Conservation (phyloP, 2,113 vertebrate species). For the Sturnira hondurensis region DNA sequence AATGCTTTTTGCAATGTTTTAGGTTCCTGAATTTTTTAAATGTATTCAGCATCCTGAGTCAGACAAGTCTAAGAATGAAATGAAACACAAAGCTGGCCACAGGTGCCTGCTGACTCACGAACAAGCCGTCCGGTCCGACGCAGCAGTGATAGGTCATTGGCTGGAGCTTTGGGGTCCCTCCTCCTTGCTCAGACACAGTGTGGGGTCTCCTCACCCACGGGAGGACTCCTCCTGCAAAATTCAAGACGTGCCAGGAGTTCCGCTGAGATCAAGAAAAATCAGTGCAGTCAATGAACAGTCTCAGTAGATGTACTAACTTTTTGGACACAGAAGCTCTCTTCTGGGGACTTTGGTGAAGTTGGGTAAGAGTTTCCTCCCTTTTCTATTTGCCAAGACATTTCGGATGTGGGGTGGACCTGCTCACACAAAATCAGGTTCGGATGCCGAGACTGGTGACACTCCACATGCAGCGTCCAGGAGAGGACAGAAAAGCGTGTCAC, state of each 20-base stretch:
- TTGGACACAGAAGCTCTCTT: neutral
- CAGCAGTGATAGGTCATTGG: constrained; percentile 11
- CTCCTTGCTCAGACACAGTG: neutral
- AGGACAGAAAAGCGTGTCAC: too few species aligned
- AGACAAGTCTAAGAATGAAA: constrained; percentile 22
- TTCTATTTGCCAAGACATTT: neutral
- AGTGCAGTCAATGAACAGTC: neutral
- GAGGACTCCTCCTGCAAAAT: neutral
- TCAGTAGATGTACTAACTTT: neutral
- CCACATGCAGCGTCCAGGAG: neutral
- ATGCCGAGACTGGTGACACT: neutral
- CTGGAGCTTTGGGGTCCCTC: neutral
- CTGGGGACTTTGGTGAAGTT: neutral
- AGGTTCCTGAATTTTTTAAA: neutral
- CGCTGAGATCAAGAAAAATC: neutral
- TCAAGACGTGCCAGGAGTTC: neutral
- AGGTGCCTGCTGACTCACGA: neutral
- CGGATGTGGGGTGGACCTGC: neutral
- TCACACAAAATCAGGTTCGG: neutral
- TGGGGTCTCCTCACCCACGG: neutral
- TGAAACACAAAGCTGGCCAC: neutral
- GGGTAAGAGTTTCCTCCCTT: neutral
- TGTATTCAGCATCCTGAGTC: neutral
- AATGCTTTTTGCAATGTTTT: neutral
- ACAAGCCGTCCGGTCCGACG: neutral